These are phyloP conservation scores for Drosophila orena DNA, from an alignment of 1,140 invertebrate genomes.

Conservation along the genomic window DNA sequence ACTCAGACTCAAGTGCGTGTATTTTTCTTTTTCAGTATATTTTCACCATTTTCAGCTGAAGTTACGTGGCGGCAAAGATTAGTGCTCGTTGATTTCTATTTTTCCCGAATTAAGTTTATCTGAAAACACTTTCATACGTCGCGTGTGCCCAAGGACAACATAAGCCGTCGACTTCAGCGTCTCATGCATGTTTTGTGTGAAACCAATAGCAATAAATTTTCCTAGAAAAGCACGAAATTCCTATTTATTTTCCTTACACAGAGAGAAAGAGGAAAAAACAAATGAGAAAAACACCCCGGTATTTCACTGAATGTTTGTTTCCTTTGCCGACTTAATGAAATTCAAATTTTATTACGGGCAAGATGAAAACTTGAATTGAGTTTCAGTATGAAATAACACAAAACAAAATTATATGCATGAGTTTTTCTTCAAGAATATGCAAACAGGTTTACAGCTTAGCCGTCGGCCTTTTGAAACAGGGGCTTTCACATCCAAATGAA, in stretches of 20 bases:
- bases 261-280: slow-evolving; percentile 8
- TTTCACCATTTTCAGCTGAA: no score
- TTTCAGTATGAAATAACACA: slow-evolving; percentile 50
- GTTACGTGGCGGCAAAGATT: slow-evolving; percentile 33
- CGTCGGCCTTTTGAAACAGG: slow-evolving; percentile 25
- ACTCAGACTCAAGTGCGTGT: slow-evolving; percentile 17
- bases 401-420: slow-evolving; percentile 62
- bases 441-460: slow-evolving; percentile 40
- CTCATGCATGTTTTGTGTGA: slow-evolving; percentile 47
- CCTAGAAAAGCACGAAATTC: slow-evolving; percentile 64
- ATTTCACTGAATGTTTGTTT: slow-evolving; percentile 7
- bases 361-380: slow-evolving; percentile 55
- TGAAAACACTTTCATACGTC: slow-evolving; percentile 50
- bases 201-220: slow-evolving; percentile 64
- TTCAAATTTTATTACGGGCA: slow-evolving; percentile 65
- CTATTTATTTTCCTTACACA: slow-evolving; percentile 55
- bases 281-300: slow-evolving; percentile 2
- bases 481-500: slow-evolving; percentile 9
- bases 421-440: slow-evolving; percentile 27
- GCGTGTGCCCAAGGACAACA: slow-evolving; percentile 55
- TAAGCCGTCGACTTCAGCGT: slow-evolving; percentile 19
- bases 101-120: slow-evolving; percentile 21
- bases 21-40: slow-evolving; percentile 37
- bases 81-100: slow-evolving; percentile 17
- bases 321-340: slow-evolving; percentile 49